Conservation (phyloP, 2,797 vertebrate species). For the Orestias chungarensis region DNA sequence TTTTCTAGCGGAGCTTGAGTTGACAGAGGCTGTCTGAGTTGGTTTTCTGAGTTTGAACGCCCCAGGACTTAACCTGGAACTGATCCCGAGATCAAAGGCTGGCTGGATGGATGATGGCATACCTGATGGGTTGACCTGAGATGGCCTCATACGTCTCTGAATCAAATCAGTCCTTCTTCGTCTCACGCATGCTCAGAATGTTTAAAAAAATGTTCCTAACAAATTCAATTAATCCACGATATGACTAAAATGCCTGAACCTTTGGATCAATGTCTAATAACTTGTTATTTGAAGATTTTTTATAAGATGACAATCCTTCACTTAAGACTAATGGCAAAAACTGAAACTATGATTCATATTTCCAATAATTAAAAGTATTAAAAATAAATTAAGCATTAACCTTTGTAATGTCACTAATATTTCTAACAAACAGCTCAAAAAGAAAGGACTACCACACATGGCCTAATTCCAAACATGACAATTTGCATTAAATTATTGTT, state of each 20-base stretch:
- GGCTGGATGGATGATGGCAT: not conserved
- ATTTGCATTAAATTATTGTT: too few species aligned
- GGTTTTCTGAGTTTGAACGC: conserved; percentile 17
- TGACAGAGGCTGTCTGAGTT: conserved; percentile 21
- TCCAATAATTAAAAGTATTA: not conserved
- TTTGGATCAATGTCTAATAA: not conserved
- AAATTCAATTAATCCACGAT: not conserved
- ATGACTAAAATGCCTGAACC: not conserved
- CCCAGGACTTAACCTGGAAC: conserved; percentile 6
- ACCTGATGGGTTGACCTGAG: conserved; percentile 9
- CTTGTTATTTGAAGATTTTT: not conserved
- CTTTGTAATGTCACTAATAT: not conserved
- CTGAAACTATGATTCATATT: not conserved
- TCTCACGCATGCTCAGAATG: conserved; percentile 4
- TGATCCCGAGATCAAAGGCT: conserved; percentile 19
- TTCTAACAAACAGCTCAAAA: not conserved
- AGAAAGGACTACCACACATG: not conserved
- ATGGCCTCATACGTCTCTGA: not conserved
- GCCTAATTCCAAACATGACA: not conserved
- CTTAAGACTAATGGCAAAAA: not conserved
- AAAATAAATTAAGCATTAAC: not conserved
- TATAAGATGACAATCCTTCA: not conserved
- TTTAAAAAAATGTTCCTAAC: conserved; percentile 10
- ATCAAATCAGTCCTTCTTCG: not conserved
- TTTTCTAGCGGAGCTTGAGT: conserved; percentile 11